A percentile compares a stretch with the other conserved stretches of the same genome.
Conservation (phyloP, 2,888 invertebrate species). For the Cacoxenus indagator region DNA sequence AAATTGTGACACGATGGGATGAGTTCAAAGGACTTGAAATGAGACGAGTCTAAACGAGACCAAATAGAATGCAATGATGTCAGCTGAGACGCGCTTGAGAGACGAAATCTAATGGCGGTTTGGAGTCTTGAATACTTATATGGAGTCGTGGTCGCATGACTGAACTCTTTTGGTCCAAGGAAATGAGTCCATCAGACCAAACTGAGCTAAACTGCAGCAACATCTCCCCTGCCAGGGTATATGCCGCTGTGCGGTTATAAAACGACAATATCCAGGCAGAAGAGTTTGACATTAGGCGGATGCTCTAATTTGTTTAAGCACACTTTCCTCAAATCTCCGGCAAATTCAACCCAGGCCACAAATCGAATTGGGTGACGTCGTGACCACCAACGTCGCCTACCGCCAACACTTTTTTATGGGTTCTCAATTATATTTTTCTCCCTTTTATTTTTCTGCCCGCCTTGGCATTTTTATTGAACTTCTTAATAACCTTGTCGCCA, state of each 20-base stretch:
- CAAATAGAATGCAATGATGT: not conserved
- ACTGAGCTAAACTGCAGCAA: not conserved
- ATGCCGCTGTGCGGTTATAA: not conserved
- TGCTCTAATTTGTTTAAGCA: no score
- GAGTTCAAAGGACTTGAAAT: no score
- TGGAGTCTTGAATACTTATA: not conserved
- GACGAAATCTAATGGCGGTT: not conserved
- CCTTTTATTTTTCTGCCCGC: constrained; percentile 27
- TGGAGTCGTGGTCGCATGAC: not conserved
- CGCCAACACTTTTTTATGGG: constrained; percentile 24
- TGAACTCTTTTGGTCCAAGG: not conserved
- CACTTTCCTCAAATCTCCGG: no score
- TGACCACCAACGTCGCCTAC: no score
- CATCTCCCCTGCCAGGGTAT: not conserved
- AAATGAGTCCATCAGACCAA: not conserved
- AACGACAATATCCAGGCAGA: not conserved
- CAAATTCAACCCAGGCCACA: no score
- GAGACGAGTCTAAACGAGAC: not conserved
- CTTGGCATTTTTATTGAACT: constrained; percentile 37
- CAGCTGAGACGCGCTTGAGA: not conserved
- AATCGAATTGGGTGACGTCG: no score
- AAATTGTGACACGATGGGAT: no score
- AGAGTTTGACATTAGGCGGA: no score
- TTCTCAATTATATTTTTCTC: constrained; percentile 18
- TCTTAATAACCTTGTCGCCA: constrained; percentile 68